Base-by-base conservation (phyloP, 2,888 invertebrate species). In the Alviniconcha strummeri region DNA sequence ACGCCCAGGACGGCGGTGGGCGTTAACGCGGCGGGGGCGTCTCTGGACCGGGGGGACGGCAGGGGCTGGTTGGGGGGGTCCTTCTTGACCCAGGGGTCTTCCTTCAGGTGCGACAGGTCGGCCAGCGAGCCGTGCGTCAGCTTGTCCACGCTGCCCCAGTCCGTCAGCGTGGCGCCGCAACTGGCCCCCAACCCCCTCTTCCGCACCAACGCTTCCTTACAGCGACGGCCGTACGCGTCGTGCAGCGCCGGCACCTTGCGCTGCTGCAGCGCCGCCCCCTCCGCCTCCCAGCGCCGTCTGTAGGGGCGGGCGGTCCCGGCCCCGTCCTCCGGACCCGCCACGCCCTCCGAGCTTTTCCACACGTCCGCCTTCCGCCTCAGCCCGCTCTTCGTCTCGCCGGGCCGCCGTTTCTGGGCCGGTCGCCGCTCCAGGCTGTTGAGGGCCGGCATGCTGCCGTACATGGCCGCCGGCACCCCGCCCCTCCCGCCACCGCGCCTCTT, bases 381-480 rank as follows among this genome's bases (percentile, higher is more conserved):
- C 8, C 67, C 57, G 36, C 52, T 81, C 76, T 67, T 76, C 52
- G 69, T 36, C 6, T 56, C 77, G 5, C 75, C 74, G 0, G 57
- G 56, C 5, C 75, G 75, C 4, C 52, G 57, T 69, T 82, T 76
- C 69, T 82, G 82, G 19, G 76, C 76, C 15, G 82, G 77, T 36
- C 64, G 52, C 7, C 82, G 60, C 7, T 74, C 64, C 55, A 82
- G 54, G 15, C 60, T 69, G 82, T 82, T 77, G 17, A 82, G 82
- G 0, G 82, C 89, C 19, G 90, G 90, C 89, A 90, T 89, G 82
- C 90, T 90, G 75, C 88, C 86, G 83, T 89, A 89, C 69, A 88
- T 85, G 19, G 85, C 85, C 75, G 84, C 64, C 82, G 60, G 54
- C 52, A n/a, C 15, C 52, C 17, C n/a, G 56, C 64, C 82, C 71